These are phyloP conservation scores for Cheilosia impressa DNA, from an alignment of 2,888 invertebrate genomes.

Conservation along the genomic window DNA sequence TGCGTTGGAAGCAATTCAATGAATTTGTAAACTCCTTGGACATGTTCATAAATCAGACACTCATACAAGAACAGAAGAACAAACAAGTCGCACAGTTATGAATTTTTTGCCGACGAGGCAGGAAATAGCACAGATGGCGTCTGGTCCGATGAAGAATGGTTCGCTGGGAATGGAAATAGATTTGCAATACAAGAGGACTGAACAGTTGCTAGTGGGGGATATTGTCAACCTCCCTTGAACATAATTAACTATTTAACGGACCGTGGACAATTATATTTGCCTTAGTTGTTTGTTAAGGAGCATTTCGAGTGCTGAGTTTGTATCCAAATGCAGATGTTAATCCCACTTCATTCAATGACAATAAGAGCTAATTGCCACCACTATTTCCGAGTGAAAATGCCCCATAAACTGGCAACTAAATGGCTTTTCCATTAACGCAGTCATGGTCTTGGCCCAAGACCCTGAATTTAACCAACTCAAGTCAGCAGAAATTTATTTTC, in stretches of 20 bases:
- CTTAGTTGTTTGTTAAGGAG: neutral
- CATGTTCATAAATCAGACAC: conserved; percentile 38
- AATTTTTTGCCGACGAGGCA: conserved; percentile 25
- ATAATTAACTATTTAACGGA: no score
- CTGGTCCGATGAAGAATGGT: neutral
- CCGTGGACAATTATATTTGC: no score
- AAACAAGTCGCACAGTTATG: conserved; percentile 2
- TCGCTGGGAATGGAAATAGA: conserved; percentile 40
- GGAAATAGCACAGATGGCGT: conserved; percentile 52
- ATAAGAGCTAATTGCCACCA: neutral
- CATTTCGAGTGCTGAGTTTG: neutral
- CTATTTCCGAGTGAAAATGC: neutral
- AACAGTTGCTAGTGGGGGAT: neutral
- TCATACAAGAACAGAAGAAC: conserved; percentile 3
- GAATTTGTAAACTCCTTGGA: conserved; percentile 2
- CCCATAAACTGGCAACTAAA: neutral
- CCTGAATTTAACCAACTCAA: neutral
- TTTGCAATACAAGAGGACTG: no score
- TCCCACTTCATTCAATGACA: neutral
- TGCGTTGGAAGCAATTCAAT: conserved; percentile 12
- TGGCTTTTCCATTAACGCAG: neutral
- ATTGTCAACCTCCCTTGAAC: neutral
- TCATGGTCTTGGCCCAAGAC: no score
- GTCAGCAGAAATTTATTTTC: neutral
- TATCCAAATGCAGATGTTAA: neutral